phyloP scores from a whole-genome alignment of 2,797 vertebrate genomes.

The Sitta carolinensis region DNA sequence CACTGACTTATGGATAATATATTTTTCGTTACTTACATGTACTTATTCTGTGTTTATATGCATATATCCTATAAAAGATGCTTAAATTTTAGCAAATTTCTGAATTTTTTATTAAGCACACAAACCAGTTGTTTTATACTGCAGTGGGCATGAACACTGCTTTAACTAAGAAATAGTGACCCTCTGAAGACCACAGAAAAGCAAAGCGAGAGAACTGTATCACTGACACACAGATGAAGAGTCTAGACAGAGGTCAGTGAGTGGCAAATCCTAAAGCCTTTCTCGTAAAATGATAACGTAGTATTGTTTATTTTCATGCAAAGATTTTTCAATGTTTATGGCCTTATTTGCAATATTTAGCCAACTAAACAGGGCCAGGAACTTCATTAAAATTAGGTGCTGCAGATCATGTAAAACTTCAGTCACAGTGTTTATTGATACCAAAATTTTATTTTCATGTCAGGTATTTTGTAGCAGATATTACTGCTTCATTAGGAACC shows the following conservation, averaged over 20 bases:
- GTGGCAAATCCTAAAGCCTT: not conserved
- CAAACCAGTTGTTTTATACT: not conserved
- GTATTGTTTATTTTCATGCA: not conserved
- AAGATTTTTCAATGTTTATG: not conserved
- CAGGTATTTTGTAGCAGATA: not conserved
- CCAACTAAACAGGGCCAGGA: not conserved
- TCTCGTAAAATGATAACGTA: not conserved
- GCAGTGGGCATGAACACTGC: not conserved
- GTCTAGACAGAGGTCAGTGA: not conserved
- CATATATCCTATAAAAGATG: not conserved
- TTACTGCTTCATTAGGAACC: not conserved
- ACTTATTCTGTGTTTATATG: not conserved
- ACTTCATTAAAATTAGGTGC: not conserved
- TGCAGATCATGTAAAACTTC: not conserved
- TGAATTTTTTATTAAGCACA: not conserved
- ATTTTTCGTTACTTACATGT: not conserved
- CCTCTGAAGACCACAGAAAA: not conserved
- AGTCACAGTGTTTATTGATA: not conserved
- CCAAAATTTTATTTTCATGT: not conserved
- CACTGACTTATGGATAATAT: not conserved
- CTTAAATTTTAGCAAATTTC: not conserved
- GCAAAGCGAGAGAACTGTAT: not conserved
- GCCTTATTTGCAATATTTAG: not conserved
- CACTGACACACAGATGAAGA: not conserved
- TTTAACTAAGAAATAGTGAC: not conserved